Conservation (phyloP, 2,797 vertebrate species). For the Brachyalestes nurse region DNA sequence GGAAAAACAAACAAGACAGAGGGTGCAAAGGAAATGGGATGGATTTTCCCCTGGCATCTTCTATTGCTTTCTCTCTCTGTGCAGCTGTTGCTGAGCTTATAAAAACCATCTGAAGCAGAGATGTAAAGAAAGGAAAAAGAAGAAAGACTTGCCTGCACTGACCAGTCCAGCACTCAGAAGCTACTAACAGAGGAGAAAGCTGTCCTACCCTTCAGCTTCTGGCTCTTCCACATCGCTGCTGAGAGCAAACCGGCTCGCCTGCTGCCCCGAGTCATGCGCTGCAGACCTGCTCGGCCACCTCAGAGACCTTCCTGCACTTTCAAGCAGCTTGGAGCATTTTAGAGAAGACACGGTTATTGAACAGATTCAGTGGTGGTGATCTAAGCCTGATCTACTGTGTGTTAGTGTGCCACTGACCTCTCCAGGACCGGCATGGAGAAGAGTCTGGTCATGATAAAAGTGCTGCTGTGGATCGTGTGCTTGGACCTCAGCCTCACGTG, state of each 20-base stretch:
- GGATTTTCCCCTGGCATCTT: slow-evolving; percentile 18
- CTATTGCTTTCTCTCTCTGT: not conserved
- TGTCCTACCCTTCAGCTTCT: slow-evolving; percentile 9
- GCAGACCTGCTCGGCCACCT: not conserved
- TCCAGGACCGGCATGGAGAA: not conserved
- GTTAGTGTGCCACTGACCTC: no score
- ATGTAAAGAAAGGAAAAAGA: slow-evolving; percentile 15
- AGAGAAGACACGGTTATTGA: not conserved
- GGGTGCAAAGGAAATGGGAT: slow-evolving; percentile 18
- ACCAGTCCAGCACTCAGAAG: slow-evolving; percentile 56
- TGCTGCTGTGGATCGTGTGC: slow-evolving; percentile 36
- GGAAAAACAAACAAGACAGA: slow-evolving; percentile 23
- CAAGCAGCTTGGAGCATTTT: not conserved
- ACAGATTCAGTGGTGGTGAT: not conserved
- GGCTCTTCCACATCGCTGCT: slow-evolving; percentile 1
- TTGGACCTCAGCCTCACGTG: slow-evolving; percentile 28
- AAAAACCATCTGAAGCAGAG: slow-evolving; percentile 40
- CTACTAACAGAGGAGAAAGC: slow-evolving; percentile 43
- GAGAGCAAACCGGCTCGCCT: slow-evolving; percentile 16
- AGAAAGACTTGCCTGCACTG: slow-evolving; percentile 55
- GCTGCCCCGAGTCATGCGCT: not conserved
- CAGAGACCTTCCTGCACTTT: not conserved
- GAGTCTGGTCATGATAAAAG: not conserved
- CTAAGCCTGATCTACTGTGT: not conserved
- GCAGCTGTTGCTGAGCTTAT: slow-evolving; percentile 48